A percentile compares a stretch with the other conserved stretches of the same genome.
Conservation (phyloP, 2,797 vertebrate species). For the Yasuhikotakia modesta region DNA sequence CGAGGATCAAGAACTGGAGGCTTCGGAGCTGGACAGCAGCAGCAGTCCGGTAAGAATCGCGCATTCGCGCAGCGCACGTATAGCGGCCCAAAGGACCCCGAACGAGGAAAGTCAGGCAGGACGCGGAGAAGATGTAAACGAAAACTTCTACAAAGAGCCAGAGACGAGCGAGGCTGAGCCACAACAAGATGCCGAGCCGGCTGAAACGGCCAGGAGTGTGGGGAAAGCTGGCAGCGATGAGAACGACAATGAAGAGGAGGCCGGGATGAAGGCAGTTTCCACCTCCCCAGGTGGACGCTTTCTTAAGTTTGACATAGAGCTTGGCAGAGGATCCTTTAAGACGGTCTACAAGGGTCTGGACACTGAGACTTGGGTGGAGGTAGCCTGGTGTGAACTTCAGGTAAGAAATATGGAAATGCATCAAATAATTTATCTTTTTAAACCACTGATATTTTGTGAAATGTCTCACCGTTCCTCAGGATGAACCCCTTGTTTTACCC, state of each 20-base stretch:
- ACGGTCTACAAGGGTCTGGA: slow-evolving; percentile 98
- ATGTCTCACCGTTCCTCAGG: neutral
- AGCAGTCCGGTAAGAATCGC: slow-evolving; percentile 78
- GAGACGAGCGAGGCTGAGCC: slow-evolving; percentile 72
- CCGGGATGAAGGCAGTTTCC: slow-evolving; percentile 94
- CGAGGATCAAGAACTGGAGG: slow-evolving; percentile 84
- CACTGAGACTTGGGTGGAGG: slow-evolving; percentile 97
- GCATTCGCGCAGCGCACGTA: slow-evolving; percentile 80
- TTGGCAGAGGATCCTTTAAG: slow-evolving; percentile 97
- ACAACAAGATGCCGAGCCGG: slow-evolving; percentile 57
- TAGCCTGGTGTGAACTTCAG: slow-evolving; percentile 98
- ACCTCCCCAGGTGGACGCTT: slow-evolving; percentile 94
- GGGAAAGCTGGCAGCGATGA: slow-evolving; percentile 82
- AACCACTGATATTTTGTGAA: neutral
- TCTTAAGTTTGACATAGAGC: slow-evolving; percentile 97
- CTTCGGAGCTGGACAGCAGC: slow-evolving; percentile 77
- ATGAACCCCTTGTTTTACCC: neutral
- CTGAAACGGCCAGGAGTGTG: slow-evolving; percentile 70
- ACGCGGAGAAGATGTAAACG: slow-evolving; percentile 58
- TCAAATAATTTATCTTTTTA: neutral
- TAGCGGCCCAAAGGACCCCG: slow-evolving; percentile 62
- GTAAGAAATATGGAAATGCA: slow-evolving; percentile 71
- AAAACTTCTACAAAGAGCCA: slow-evolving; percentile 64
- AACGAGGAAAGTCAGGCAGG: slow-evolving; percentile 67
- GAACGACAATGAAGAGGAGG: slow-evolving; percentile 93